Evolutionary conservation across 2,888 invertebrate species (phyloP), one percentile per base, ranked within the genome.

Genomic region (Halictus quadricinctus): DNA sequence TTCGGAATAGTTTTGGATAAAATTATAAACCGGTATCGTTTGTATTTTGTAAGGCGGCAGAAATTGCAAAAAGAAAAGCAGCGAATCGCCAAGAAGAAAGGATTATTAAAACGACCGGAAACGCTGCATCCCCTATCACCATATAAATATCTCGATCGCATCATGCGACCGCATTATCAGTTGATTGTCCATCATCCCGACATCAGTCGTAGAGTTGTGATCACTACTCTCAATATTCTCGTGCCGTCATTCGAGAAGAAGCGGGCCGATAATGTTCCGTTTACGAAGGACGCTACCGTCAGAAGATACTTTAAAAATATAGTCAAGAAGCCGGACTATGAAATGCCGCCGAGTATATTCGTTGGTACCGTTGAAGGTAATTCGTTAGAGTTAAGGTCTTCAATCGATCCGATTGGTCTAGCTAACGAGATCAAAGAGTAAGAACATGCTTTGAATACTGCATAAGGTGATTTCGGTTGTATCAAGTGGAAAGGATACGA

Each of bases 401-500:
- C n/a, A n/a, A 43, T 48, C 3, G 25, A 18, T 74, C n/a, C 46
- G 36, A 48, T 46, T 48, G 46, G 4, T 25, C 18, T 46, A 29
- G 15, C n/a, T 41, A 70, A 70, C 43, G 13, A 69, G n/a, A 70
- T 41, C 12, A 41, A n/a, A 70, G n/a, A n/a, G n/a, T 43, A 70
- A 13, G 21, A 70, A 13, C 43, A n/a, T 70, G n/a, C 2, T n/a
- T 43, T 21, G n/a, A 43, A 70, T 70, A 70, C 43, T 43, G 10
- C 10, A 43, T 6, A 70, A 90, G 90, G 90, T 43, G 86, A 90
- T 25, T 76, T 90, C 15, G 90, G 90, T 2, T 85, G 87, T 29
- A 36, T 95, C 79, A 93, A 95, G 0, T 97, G 97, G 97, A 96
- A 97, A 90, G 97, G 97, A 21, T 96, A 96, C 90, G 96, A 96